Conservation (phyloP, 2,113 vertebrate genomes). For the Leptodactylus fuscus region DNA sequence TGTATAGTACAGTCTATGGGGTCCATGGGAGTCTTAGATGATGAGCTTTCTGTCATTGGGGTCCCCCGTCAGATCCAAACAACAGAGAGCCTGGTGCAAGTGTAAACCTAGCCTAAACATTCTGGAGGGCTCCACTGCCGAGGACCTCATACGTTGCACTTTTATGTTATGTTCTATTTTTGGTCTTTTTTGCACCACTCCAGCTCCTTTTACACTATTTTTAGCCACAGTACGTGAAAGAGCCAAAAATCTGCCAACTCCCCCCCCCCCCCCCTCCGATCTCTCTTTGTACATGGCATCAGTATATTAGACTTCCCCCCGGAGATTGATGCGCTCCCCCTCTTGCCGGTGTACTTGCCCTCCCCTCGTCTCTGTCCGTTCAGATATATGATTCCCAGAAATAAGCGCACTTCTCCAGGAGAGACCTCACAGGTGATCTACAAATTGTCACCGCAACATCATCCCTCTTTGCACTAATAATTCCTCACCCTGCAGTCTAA, state of each 20-base stretch:
- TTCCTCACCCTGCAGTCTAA: neutral
- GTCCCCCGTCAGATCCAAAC: no score
- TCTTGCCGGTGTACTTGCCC: neutral
- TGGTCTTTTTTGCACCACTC: neutral
- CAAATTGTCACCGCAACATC: constrained; percentile 16
- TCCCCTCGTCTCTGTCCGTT: constrained; percentile 18
- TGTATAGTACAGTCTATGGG: no score
- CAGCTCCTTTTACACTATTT: no score
- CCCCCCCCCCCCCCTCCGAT: neutral
- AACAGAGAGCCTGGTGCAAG: no score
- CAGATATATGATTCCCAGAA: constrained; percentile 30
- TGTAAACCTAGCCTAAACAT: no score
- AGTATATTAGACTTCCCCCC: constrained; percentile 18
- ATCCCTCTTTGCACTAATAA: neutral
- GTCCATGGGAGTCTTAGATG: no score
- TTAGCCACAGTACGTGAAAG: no score
- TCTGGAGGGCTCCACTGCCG: no score
- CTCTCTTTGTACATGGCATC: neutral
- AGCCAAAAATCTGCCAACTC: neutral
- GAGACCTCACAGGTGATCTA: constrained; percentile 37
- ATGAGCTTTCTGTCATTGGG: no score
- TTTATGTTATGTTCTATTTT: no score
- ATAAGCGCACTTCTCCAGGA: constrained; percentile 18
- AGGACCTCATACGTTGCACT: no score
- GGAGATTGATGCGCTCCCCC: neutral